Conservation (phyloP, 2,888 invertebrate genomes). For the Arge pagana region DNA sequence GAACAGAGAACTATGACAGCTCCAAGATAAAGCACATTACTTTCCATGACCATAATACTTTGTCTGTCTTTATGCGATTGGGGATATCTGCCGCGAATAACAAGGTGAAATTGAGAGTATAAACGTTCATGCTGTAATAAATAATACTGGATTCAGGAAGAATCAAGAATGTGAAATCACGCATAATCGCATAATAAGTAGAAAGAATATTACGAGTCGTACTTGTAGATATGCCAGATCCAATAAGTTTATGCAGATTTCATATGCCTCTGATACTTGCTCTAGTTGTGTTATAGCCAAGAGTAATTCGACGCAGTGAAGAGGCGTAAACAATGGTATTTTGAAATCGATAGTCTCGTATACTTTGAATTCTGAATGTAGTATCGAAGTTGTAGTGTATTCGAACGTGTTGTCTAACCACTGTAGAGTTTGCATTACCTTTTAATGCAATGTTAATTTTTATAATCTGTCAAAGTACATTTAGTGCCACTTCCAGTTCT, state of each 20-base stretch:
- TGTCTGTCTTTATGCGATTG: conserved; percentile 27
- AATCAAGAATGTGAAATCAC: no score
- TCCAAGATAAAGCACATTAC: conserved; percentile 38
- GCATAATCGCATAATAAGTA: no score
- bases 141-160: no score
- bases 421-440: conserved; percentile 41
- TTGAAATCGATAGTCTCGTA: conserved; percentile 41
- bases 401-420: conserved; percentile 37
- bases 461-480: not conserved
- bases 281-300: conserved; percentile 34
- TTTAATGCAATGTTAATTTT: conserved; percentile 2
- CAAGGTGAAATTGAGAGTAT: conserved; percentile 30
- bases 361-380: conserved; percentile 43
- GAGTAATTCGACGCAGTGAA: conserved; percentile 40
- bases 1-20: conserved; percentile 39
- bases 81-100: conserved; percentile 24
- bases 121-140: conserved; percentile 35
- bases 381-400: conserved; percentile 36
- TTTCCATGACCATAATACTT: conserved; percentile 34
- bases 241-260: conserved; percentile 33
- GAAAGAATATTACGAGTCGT: no score
- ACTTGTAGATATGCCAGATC: conserved; percentile 47
- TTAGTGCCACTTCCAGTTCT: not conserved
- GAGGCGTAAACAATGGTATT: conserved; percentile 37
- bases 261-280: conserved; percentile 28